Evolutionary conservation across 2,797 vertebrate genomes (phyloP).

Genomic region (Pyrocephalus nanus): DNA sequence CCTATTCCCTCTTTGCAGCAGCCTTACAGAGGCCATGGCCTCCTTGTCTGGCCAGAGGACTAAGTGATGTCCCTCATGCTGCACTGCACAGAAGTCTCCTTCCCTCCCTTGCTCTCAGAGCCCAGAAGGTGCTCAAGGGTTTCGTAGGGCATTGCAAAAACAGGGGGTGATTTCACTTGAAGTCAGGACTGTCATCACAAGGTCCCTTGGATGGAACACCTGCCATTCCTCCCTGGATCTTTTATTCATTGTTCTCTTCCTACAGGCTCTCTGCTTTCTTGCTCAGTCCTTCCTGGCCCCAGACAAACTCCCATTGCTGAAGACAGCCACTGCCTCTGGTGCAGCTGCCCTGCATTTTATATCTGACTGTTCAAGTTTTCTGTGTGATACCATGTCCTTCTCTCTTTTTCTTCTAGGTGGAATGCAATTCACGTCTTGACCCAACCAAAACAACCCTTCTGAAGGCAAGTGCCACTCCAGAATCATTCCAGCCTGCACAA

Average conservation of each 20-base stretch:
- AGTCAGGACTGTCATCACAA: neutral
- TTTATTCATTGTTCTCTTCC: neutral
- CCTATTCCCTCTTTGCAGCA: neutral
- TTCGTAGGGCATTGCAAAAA: neutral
- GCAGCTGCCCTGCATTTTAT: neutral
- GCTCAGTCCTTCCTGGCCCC: neutral
- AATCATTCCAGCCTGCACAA: neutral
- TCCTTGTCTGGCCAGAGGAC: neutral
- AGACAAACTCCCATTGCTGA: neutral
- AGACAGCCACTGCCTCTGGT: neutral
- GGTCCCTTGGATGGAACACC: neutral
- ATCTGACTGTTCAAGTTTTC: neutral
- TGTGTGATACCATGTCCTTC: neutral
- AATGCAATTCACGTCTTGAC: constrained; percentile 95
- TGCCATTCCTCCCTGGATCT: neutral
- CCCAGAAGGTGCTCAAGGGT: neutral
- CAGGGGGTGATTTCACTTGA: neutral
- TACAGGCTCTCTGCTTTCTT: neutral
- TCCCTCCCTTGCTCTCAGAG: neutral
- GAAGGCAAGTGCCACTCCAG: constrained; percentile 79
- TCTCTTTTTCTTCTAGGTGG: constrained; percentile 81
- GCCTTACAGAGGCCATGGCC: neutral
- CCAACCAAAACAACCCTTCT: constrained; percentile 92
- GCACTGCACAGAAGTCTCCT: neutral
- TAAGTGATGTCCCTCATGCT: neutral